A percentile compares a stretch with the other conserved stretches of the same genome.
Evolutionary conservation across 2,113 vertebrate species (phyloP).

Genomic region (Galbula dea): DNA sequence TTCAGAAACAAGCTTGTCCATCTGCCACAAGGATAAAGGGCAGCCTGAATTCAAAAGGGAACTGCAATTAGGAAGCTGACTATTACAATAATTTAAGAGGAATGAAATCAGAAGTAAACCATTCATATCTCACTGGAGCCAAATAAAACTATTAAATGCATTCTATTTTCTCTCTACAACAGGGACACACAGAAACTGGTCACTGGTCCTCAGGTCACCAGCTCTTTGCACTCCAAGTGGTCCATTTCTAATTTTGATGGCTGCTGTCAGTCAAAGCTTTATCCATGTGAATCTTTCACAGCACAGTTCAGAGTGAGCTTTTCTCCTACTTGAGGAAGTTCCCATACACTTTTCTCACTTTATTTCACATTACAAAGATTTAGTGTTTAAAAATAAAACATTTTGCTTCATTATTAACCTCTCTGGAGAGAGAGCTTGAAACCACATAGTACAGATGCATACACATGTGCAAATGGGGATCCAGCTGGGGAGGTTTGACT

Average conservation of each 20-base stretch:
- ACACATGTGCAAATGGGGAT: not conserved
- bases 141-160: conserved; percentile 2
- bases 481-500: not conserved
- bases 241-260: not conserved
- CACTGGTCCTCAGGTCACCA: not conserved
- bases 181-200: not conserved
- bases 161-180: not conserved
- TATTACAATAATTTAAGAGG: conserved; percentile 37
- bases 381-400: not conserved
- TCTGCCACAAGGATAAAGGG: not conserved
- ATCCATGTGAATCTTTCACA: not conserved
- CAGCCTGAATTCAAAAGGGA: not conserved
- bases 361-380: not conserved
- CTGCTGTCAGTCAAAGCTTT: not conserved
- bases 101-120: conserved; percentile 22
- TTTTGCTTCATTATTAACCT: not conserved
- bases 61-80: not conserved
- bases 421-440: not conserved
- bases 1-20: not conserved
- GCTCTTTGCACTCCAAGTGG: not conserved
- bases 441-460: not conserved
- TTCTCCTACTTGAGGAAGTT: not conserved
- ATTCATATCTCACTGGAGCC: not conserved
- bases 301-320: not conserved
- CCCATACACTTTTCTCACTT: not conserved